A percentile compares a stretch with the other conserved stretches of the same genome.
Evolutionary conservation across 2,113 vertebrate genomes (phyloP).

Genomic region (Phrynocephalus versicolor): DNA sequence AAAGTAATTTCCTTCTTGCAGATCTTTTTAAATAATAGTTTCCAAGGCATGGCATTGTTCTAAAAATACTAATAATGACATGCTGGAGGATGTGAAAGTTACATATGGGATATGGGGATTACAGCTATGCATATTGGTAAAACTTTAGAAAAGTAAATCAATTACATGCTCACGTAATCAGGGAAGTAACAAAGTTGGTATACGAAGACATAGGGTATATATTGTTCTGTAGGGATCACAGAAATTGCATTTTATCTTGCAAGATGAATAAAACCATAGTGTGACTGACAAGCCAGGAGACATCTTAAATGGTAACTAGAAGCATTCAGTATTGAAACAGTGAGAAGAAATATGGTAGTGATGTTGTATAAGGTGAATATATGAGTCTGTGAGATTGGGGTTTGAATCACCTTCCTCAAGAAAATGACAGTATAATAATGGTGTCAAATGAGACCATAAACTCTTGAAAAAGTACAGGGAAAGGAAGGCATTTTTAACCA

Average conservation of each 20-base stretch:
- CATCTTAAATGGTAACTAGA: background rate
- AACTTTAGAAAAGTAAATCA: background rate
- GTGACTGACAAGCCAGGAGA: background rate
- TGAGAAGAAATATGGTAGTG: background rate
- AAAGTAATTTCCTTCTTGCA: background rate
- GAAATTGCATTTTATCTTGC: conserved; percentile 14
- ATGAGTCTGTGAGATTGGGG: background rate
- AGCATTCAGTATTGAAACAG: background rate
- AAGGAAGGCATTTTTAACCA: background rate
- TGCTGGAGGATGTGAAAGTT: conserved; percentile 3
- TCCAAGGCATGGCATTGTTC: background rate
- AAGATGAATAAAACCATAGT: background rate
- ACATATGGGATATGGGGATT: background rate
- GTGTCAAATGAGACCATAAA: background rate
- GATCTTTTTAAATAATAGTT: background rate
- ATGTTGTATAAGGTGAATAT: background rate
- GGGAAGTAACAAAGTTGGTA: background rate
- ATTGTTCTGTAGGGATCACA: background rate
- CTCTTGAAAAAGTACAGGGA: background rate
- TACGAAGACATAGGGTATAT: conserved; percentile 8
- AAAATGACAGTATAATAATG: conserved; percentile 1
- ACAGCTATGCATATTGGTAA: background rate
- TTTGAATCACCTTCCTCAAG: conserved; percentile 1
- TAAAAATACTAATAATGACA: background rate
- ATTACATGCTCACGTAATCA: background rate